These are phyloP conservation scores for Oscheius sp. DNA, from an alignment of 1,140 invertebrate genomes.

Conservation along the genomic window DNA sequence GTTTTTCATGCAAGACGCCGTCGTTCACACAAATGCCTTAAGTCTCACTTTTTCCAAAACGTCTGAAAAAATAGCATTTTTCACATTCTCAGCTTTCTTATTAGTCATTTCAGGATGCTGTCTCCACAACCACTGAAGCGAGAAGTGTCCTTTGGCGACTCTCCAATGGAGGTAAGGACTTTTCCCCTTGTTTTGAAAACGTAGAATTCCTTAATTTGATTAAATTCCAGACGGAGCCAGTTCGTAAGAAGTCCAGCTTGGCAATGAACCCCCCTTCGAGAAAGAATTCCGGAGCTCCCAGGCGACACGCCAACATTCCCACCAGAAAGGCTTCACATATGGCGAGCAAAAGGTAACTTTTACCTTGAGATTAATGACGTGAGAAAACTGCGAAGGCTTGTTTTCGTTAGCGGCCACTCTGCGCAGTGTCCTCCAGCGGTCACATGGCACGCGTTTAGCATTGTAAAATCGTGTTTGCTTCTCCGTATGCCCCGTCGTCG, in stretches of 20 bases:
- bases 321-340: constrained; percentile 1
- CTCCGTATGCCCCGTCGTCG: no score
- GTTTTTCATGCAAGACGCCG: no score
- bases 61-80: no score
- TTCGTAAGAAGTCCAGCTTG: not conserved
- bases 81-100: no score
- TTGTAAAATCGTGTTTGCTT: no score
- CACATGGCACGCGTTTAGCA: no score
- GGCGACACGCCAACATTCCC: not conserved
- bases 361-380: no score
- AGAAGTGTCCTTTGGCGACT: not conserved
- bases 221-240: not conserved
- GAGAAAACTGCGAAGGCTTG: no score
- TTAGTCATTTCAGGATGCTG: constrained; percentile 5
- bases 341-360: constrained; percentile 4
- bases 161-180: not conserved
- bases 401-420: no score
- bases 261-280: not conserved
- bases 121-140: not conserved
- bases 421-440: no score
- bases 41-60: not conserved
- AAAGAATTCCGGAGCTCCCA: not conserved
- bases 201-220: not conserved
- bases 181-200: no score
- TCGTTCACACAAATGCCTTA: not conserved